Base-by-base conservation (phyloP, 2,888 invertebrate species). In the Ornithoptera priamus region DNA sequence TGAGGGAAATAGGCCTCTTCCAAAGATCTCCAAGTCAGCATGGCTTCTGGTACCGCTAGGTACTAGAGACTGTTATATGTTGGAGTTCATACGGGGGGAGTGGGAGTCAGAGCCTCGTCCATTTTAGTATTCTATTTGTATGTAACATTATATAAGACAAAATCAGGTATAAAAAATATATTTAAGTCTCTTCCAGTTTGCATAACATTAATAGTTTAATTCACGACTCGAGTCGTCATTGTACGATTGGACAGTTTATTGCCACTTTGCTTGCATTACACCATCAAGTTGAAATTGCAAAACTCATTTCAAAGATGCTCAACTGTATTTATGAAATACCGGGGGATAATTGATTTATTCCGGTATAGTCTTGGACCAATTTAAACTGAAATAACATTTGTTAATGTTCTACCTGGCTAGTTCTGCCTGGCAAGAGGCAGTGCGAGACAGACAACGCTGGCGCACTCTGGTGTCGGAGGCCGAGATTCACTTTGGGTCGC, bases 141-240 rank as follows among this genome's bases (percentile, higher is more conserved):
- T 39, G 6, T 39, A 39, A 39, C 8, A 39, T 39, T 10, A 10
- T 10, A 10, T 39, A 1, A 10, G 39, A 39, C 39, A 8, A 39
- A 39, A 10, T 39, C 10, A 10, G 10, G 1, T 39, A 10, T 39
- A 39, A 10, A 10, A 10, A 18, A n/a, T 53, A 53, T 53, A 53
- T 18, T 20, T 36, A 17, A 64, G 50, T 59, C 68, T 3, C 68
- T 68, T 68, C 68, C 42, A 68, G 68, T 58, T 62, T 22, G 58
- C 30, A 58, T n/a, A 62, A n/a, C 46, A 59, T 20, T 53, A n/a
- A 50, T 58, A 64, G n/a, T 46, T 59, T 20, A 59, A 46, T 30
- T 68, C 63, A 50, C 53, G 20, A 59, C 59, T 59, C 18, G 36
- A 50, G 53, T 68, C 36, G 42, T 60, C 58, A 24, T 53, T 46